A percentile compares a stretch with the other conserved stretches of the same genome.
phyloP scores from a whole-genome alignment of 2,888 invertebrate genomes.

The Epiblema foenella region DNA sequence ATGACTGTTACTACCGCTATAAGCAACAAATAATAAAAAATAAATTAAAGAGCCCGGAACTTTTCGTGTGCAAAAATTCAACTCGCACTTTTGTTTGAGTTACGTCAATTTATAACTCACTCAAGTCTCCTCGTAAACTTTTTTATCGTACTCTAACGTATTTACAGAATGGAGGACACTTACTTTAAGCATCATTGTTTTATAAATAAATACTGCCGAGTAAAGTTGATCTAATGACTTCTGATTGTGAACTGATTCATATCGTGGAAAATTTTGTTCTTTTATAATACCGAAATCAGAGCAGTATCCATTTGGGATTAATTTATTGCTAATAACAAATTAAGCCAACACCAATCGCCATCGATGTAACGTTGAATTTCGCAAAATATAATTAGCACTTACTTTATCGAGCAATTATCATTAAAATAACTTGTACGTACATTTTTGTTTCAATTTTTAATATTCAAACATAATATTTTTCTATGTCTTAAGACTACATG shows the following conservation, averaged over 20 bases:
- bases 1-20: no score
- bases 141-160: no score
- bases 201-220: background rate
- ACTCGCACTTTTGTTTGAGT: no score
- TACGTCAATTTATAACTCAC: no score
- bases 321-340: slow-evolving; percentile 20
- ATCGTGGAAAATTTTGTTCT: background rate
- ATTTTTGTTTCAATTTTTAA: no score
- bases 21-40: no score
- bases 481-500: no score
- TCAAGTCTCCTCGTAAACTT: no score
- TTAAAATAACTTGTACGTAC: no score
- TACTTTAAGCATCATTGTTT: slow-evolving; percentile 23
- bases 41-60: no score
- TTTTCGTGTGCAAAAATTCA: no score
- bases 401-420: background rate
- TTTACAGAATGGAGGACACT: background rate
- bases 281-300: slow-evolving; percentile 14
- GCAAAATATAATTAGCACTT: background rate
- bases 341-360: slow-evolving; percentile 5
- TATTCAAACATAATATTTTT: no score
- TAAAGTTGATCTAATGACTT: slow-evolving; percentile 1
- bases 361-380: background rate
- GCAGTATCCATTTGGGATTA: background rate
- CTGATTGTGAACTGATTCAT: slow-evolving; percentile 10